phyloP scores from a whole-genome alignment of 2,888 invertebrate species.

The Cecidostiba fungosa region DNA sequence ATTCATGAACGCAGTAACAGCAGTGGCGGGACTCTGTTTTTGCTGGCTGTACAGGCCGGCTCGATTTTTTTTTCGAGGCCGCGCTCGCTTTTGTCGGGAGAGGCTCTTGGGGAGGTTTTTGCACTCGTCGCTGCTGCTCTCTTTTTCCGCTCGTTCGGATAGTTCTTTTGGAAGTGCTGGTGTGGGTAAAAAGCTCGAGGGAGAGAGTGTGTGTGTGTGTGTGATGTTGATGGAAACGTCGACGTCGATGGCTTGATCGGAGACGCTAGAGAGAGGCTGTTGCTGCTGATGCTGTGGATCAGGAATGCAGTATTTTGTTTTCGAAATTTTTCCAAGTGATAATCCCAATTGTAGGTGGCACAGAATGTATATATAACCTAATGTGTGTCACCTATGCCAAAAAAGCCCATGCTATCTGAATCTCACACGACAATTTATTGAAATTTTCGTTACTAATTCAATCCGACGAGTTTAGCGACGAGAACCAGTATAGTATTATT shows the following conservation, averaged over 20 bases:
- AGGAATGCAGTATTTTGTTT: neutral
- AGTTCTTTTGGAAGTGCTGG: neutral
- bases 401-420: too few relatives aligned
- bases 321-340: neutral
- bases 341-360: too few relatives aligned
- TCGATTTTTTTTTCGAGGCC: neutral
- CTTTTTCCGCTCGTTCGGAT: neutral
- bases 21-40: neutral
- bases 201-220: too few relatives aligned
- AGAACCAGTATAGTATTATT: too few relatives aligned
- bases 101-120: conserved; percentile 14
- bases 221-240: conserved; percentile 25
- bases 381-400: too few relatives aligned
- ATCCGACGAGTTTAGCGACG: too few relatives aligned
- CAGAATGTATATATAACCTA: too few relatives aligned
- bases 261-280: neutral
- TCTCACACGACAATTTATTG: too few relatives aligned
- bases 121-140: conserved; percentile 12
- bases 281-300: neutral
- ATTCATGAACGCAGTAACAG: conserved; percentile 42
- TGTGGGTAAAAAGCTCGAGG: neutral
- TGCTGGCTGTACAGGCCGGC: neutral
- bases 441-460: too few relatives aligned
- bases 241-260: conserved; percentile 6
- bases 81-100: neutral